Percentiles rank a stretch among this genome's conserved stretches.
phyloP scores from a whole-genome alignment of 2,797 vertebrate species.

The Eleutherodactylus coqui region DNA sequence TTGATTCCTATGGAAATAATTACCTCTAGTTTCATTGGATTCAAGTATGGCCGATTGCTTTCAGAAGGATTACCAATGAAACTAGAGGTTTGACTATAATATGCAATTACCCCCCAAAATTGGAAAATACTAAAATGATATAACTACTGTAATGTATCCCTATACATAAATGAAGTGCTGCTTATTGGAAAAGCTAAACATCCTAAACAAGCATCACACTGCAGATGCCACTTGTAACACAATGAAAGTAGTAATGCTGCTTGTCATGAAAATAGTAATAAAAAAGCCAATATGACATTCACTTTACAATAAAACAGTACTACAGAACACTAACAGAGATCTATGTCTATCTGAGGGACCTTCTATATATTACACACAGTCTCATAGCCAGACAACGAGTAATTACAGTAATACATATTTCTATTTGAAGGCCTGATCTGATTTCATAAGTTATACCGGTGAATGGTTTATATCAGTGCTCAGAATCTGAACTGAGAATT shows the following conservation, averaged over 20 bases:
- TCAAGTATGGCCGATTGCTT: no score
- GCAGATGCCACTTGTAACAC: not conserved
- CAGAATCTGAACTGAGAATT: slow-evolving; percentile 51
- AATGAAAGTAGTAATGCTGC: not conserved
- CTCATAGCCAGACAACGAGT: slow-evolving; percentile 46
- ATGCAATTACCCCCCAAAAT: no score
- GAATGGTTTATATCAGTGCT: slow-evolving; percentile 61
- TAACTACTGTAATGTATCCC: not conserved
- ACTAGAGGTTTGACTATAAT: no score
- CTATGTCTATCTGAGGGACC: slow-evolving; percentile 23
- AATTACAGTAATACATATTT: slow-evolving; percentile 64
- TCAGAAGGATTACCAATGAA: no score
- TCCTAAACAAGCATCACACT: not conserved
- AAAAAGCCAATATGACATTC: not conserved
- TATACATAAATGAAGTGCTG: not conserved
- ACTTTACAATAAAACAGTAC: not conserved
- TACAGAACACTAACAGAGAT: slow-evolving; percentile 17
- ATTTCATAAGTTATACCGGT: slow-evolving; percentile 50
- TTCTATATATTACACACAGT: slow-evolving; percentile 52
- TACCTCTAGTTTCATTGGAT: no score
- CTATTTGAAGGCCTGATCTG: slow-evolving; percentile 49
- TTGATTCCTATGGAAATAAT: no score
- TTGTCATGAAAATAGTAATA: slow-evolving; percentile 11
- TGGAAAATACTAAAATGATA: not conserved
- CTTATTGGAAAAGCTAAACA: not conserved